Base-by-base conservation (phyloP, 1,140 invertebrate species). In the Cardiocondyla obscurior region DNA sequence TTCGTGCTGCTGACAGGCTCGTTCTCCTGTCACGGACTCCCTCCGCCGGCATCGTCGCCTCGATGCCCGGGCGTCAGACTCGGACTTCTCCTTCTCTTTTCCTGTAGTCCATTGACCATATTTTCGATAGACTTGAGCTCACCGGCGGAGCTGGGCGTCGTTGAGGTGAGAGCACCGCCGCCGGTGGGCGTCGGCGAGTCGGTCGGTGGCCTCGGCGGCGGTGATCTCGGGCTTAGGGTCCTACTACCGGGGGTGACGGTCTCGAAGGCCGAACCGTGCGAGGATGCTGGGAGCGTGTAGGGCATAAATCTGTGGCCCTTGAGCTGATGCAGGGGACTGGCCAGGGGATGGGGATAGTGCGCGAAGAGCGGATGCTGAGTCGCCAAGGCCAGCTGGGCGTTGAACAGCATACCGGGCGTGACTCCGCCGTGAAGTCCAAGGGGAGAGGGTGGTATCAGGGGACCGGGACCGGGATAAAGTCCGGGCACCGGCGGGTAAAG, bases 121-220 rank as follows among this genome's bases (percentile, higher is more conserved):
- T 98, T 98, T 94, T 99, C 98, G 94, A 99, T 99, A 93, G 96
- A 98, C 94, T 98, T 98, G 76, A 99, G 95, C 94, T 99, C 98
- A 89, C 96, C 96, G 79, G 96, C 95, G 84, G 91, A 93, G 25
- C 94, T 91, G 39, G 91, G 82, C 72, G 86, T 90, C 16, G 82
- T 86, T n/a, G 87, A 83, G 91, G 91, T 94, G 76, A 93, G 77
- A 16, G 82, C 73, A 76, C 65, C 69, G 7, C 76, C 93, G 88
- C 88, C 85, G 86, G 95, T 94, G 0, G 95, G 95, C 3, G 95
- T 95, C 5, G 96, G 95, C 0, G 95, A 95, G 1, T 94, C 93
- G 19, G 95, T 94, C 5, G 95, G 93, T 0, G 95, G 94, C 83
- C 95, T 91, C 16, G 95, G 95, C 1, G 96, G 90, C 1, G 95